Percentiles rank a stretch among this genome's conserved stretches.
phyloP scores from a whole-genome alignment of 2,888 invertebrate genomes.

The Conus canariensis region DNA sequence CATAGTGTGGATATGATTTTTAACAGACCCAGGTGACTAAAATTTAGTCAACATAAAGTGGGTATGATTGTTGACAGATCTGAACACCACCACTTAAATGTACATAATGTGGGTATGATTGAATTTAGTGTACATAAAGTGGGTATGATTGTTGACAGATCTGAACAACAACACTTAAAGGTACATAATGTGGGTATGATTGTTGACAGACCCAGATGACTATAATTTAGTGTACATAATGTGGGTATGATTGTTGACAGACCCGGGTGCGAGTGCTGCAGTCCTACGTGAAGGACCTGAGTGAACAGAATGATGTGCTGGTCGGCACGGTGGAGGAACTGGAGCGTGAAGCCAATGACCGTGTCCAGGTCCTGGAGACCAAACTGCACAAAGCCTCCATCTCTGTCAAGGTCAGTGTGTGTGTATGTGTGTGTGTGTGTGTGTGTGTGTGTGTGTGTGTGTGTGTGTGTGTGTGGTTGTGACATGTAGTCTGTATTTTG shows the following conservation, averaged over 20 bases:
- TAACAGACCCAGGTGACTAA: no score
- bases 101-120: no score
- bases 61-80: no score
- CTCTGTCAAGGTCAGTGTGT: constrained; percentile 69
- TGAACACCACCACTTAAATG: no score
- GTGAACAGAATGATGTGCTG: constrained; percentile 77
- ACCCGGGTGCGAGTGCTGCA: constrained; percentile 73
- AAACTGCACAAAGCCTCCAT: constrained; percentile 71
- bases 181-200: no score
- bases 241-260: constrained; percentile 53
- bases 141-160: no score
- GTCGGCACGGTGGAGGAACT: constrained; percentile 78
- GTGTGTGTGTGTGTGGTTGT: constrained; percentile 3
- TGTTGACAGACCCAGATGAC: constrained; percentile 31
- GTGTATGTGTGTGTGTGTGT: background rate
- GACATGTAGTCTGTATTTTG: background rate
- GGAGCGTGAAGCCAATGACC: constrained; percentile 76
- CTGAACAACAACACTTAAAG: no score
- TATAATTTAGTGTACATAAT: background rate
- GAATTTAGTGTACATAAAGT: no score
- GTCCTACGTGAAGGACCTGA: constrained; percentile 77
- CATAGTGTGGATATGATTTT: no score
- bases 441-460: constrained; percentile 25
- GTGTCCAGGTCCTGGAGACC: constrained; percentile 71
- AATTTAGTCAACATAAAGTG: no score